A percentile compares a stretch with the other conserved stretches of the same genome.
phyloP scores from a whole-genome alignment of 1,140 invertebrate genomes.

The Polypedilum vanderplanki region DNA sequence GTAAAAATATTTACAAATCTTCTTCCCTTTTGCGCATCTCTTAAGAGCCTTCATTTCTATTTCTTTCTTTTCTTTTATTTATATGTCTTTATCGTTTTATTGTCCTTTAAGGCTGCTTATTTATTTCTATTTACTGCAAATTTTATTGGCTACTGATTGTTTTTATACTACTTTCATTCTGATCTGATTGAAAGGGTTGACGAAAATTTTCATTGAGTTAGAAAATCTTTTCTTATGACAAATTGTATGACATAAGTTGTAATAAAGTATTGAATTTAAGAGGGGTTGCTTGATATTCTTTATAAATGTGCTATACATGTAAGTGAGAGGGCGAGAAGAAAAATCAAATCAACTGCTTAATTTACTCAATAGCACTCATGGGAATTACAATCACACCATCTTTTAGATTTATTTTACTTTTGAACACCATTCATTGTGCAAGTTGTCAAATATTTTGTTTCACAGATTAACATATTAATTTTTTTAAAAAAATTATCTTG shows the following conservation, averaged over 20 bases:
- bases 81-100: conserved; percentile 3
- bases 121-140: neutral
- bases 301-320: too few relatives aligned
- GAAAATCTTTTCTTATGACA: neutral
- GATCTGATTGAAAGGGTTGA: conserved; percentile 4
- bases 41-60: neutral
- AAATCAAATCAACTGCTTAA: conserved; percentile 29
- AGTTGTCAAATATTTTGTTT: too few relatives aligned
- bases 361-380: neutral
- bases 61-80: neutral
- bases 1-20: too few relatives aligned
- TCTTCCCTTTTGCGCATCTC: neutral
- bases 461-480: too few relatives aligned
- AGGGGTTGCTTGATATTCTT: too few relatives aligned
- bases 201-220: neutral
- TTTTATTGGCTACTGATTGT: neutral
- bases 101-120: neutral
- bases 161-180: neutral
- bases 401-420: neutral
- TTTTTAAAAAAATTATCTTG: too few relatives aligned
- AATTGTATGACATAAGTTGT: neutral
- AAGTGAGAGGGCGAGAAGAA: neutral
- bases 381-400: neutral
- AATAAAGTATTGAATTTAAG: too few relatives aligned
- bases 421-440: too few relatives aligned